Evolutionary conservation across 2,797 vertebrate genomes (phyloP), one percentile per base, ranked within the genome.

Genomic region (Acrossocheilus wenchowensis): DNA sequence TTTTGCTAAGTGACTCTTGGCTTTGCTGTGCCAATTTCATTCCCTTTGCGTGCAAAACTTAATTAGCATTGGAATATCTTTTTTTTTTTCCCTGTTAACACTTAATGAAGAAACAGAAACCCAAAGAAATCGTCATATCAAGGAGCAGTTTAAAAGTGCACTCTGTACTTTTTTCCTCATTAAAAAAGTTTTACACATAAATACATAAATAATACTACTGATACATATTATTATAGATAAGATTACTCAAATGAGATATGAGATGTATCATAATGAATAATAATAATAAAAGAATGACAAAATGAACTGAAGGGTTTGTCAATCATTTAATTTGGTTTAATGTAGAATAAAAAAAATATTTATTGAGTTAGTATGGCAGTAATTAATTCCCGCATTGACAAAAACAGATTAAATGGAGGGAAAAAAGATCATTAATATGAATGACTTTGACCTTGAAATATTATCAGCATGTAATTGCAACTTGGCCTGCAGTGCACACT

Each of bases 51-150:
- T 91, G 89, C 91, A 89, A 91, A 89, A 86, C 83, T 62, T 89
- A 91, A 92, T 89, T 85, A 90, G 85, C 68, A 79, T 89, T 88
- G 89, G 82, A 92, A 90, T 90, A 88, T 89, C 71, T 89, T 57
- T 83, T 30, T 89, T 57, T 83, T 30, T 36, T 73, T 82, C 69
- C 84, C 79, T 81, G 81, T 82, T 87, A 82, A 88, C 82, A 89
- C 74, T 17, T 60, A 30, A 74, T 62, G 74, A 88, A 87, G 81
- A 60, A 86, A 66, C 81, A 86, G 74, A 87, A 86, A 83, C 43
- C 72, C 75, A 68, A 87, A 83, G 72, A 81, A 90, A 78, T 48
- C 52, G 4, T 21, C 30, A 52, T 73, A 57, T 68, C 78, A 75
- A 64, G 78, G n/a, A 30, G 39, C 15, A 83, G 71, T 74, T 69